Base-by-base conservation (phyloP, 2,888 invertebrate genomes). In the Rhogogaster chlorosoma region DNA sequence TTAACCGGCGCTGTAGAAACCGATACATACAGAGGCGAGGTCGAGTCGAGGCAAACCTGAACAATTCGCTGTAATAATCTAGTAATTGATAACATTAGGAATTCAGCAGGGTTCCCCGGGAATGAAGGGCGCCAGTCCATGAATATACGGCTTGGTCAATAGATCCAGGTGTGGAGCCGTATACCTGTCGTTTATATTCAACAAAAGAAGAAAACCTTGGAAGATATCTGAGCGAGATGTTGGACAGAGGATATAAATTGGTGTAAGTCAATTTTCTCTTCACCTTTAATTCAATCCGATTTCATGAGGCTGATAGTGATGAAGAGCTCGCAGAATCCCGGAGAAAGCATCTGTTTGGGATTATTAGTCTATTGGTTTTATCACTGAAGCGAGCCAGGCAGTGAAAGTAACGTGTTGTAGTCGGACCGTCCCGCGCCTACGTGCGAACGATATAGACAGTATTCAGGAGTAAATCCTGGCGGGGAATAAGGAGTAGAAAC, bases 61-160 rank as follows among this genome's bases (percentile, higher is more conserved):
- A 91, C 91, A 91, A 92, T 91, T 92, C 90, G 89, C 90, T 89
- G 89, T 91, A 91, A 91, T 92, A 92, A 92, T 92, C 89, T 90
- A 90, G 91, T 91, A 91, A 90, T 91, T 89, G 92, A 91, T 92
- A 92, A 91, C 91, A 91, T 91, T 90, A 91, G 89, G 89, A 89
- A 91, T 91, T 89, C 89, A 89, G 87, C 85, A 38, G 12, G 42
- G 67, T 22, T 67, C 22, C 3, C 61, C 15, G 12, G 61, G n/a
- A 80, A 26, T 61, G 78, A 80, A 80, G 78, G 29, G 67, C 45
- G 6, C 36, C 32, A 80, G 38, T 64, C 36, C 10, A 42, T 45
- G 80, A 64, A 64, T 80, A 61, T 32, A 32, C n/a, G 5, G 22
- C 36, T 12, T 36, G 38, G 78, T 61, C 38, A 38, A 80, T 80